These are phyloP conservation scores for Rhyacichthys aspro DNA, from an alignment of 2,797 vertebrate genomes.

Conservation along the genomic window DNA sequence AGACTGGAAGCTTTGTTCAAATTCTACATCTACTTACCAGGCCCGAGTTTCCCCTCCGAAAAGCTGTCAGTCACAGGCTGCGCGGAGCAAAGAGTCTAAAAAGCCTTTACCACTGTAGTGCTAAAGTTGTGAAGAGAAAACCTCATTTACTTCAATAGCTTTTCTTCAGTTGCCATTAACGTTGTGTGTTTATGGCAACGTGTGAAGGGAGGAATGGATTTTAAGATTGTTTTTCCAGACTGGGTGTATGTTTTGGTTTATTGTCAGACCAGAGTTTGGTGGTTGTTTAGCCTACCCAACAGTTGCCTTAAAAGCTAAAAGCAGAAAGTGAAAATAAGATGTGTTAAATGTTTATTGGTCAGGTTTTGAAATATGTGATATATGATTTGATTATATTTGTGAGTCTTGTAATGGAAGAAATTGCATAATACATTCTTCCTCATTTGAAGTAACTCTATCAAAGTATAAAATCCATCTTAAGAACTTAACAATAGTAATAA, in stretches of 20 bases:
- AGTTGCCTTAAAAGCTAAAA: neutral
- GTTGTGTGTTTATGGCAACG: slow-evolving; percentile 49
- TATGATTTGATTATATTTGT: too few species aligned
- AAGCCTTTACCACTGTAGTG: slow-evolving; percentile 61
- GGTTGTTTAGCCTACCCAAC: neutral
- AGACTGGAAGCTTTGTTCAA: slow-evolving; percentile 61
- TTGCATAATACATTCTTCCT: too few species aligned
- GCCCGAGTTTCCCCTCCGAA: slow-evolving; percentile 21
- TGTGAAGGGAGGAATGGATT: slow-evolving; percentile 52
- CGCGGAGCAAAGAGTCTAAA: slow-evolving; percentile 50
- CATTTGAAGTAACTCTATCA: too few species aligned
- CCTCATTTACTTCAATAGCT: slow-evolving; percentile 67
- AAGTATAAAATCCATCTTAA: too few species aligned
- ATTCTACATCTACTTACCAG: slow-evolving; percentile 75
- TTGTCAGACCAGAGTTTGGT: slow-evolving; percentile 1
- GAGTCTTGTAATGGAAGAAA: too few species aligned
- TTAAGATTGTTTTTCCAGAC: slow-evolving; percentile 42
- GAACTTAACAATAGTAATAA: too few species aligned
- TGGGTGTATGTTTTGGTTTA: slow-evolving; percentile 30
- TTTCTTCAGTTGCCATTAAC: slow-evolving; percentile 13
- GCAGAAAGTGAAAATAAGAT: neutral
- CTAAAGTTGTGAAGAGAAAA: slow-evolving; percentile 68
- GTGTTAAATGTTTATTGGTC: slow-evolving; percentile 9
- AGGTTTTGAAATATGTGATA: neutral
- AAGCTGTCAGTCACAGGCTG: slow-evolving; percentile 38